Evolutionary conservation across 2,113 vertebrate species (phyloP).

Genomic region (Hucho hucho): DNA sequence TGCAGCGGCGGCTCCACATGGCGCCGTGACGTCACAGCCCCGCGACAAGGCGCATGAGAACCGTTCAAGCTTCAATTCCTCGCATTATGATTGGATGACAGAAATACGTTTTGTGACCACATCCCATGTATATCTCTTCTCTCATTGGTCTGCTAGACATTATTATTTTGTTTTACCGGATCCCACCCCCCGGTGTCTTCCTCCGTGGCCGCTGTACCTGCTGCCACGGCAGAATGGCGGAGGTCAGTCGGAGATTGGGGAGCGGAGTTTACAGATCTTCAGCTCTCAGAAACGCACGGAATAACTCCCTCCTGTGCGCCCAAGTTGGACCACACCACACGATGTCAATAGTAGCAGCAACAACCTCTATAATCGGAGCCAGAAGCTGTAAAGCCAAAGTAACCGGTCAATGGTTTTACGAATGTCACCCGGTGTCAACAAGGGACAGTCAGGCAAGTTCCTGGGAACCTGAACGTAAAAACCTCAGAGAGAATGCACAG

Average conservation of each 20-base stretch:
- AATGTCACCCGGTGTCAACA: constrained; percentile 3
- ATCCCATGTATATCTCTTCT: constrained; percentile 43
- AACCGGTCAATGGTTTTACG: background rate
- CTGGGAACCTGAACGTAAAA: background rate
- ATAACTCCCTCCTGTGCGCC: background rate
- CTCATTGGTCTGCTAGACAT: constrained; percentile 42
- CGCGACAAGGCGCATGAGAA: too few species aligned
- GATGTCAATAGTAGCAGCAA: background rate
- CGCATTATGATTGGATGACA: constrained; percentile 27
- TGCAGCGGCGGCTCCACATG: too few species aligned
- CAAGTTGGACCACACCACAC: background rate
- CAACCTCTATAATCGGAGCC: background rate
- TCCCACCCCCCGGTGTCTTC: constrained; percentile 27
- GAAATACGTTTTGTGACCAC: background rate
- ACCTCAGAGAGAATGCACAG: background rate
- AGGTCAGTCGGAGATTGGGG: constrained; percentile 64
- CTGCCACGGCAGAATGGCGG: constrained; percentile 62
- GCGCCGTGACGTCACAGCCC: too few species aligned
- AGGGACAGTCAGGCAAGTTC: background rate
- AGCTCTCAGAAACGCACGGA: constrained; percentile 11
- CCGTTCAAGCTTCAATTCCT: background rate
- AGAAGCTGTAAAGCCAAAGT: background rate
- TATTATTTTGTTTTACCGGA: too few species aligned
- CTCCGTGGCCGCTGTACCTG: background rate
- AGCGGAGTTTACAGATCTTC: constrained; percentile 33